phyloP scores from a whole-genome alignment of 1,140 invertebrate genomes.

The Phymastichus coffea region DNA sequence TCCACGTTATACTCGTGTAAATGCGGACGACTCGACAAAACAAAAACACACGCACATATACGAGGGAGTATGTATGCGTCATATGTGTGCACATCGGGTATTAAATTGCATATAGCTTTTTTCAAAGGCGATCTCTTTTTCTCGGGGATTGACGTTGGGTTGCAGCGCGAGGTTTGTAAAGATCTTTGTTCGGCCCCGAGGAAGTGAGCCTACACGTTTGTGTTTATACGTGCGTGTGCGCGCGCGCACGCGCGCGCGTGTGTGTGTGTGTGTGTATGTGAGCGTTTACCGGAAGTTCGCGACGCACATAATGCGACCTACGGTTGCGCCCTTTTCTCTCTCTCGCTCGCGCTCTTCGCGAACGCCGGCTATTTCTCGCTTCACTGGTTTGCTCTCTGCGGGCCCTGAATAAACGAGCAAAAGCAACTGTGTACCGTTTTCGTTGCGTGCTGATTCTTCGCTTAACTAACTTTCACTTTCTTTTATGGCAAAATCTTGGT shows the following conservation, averaged over 20 bases:
- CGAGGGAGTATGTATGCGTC: not conserved
- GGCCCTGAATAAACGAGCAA: conserved; percentile 8
- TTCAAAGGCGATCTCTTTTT: conserved; percentile 43
- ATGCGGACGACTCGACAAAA: too few species aligned
- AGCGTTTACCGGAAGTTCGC: conserved; percentile 22
- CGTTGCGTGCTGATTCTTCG: not conserved
- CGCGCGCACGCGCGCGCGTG: too few species aligned
- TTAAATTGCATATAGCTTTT: conserved; percentile 36
- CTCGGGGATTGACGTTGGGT: conserved; percentile 38
- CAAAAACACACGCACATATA: too few species aligned
- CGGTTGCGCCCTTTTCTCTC: conserved; percentile 45
- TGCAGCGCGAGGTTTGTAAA: conserved; percentile 42
- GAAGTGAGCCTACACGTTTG: conserved; percentile 48
- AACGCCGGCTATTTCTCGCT: conserved; percentile 52
- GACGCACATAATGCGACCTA: conserved; percentile 33
- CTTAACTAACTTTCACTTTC: too few species aligned
- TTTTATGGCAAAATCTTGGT: too few species aligned
- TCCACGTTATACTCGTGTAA: too few species aligned
- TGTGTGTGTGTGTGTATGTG: not conserved
- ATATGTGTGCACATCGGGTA: too few species aligned
- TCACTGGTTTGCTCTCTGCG: conserved; percentile 43
- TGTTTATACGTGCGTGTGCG: too few species aligned
- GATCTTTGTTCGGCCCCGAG: conserved; percentile 53
- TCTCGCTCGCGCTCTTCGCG: not conserved
- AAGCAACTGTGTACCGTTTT: not conserved